Evolutionary conservation across 1,140 invertebrate species (phyloP).

Genomic region (Drosophila ogumai): DNA sequence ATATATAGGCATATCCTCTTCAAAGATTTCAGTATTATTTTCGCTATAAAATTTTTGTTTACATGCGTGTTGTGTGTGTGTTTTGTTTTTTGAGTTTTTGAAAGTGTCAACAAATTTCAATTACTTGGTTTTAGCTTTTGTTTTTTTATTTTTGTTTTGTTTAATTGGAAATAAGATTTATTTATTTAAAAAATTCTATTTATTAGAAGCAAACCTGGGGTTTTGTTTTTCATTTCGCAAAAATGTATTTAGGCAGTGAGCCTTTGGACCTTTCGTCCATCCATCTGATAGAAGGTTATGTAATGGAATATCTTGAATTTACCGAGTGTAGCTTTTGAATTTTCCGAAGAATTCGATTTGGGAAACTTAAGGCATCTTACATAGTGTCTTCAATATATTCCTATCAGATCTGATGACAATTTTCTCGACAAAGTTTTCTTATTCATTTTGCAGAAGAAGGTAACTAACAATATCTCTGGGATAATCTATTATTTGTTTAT

Average conservation of each 20-base stretch:
- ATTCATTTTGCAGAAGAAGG: conserved; percentile 31
- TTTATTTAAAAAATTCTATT: conserved; percentile 52
- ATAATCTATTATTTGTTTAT: conserved; percentile 42
- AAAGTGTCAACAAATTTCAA: conserved; percentile 52
- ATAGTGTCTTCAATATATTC: conserved; percentile 39
- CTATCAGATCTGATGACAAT: conserved; percentile 46
- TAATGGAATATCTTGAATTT: conserved; percentile 43
- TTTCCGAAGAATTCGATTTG: conserved; percentile 29
- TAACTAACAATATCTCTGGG: conserved; percentile 46
- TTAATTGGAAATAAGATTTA: conserved; percentile 49
- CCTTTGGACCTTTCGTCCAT: conserved; percentile 25
- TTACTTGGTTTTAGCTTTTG: conserved; percentile 36
- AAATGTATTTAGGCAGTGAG: conserved; percentile 23
- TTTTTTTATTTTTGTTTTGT: conserved; percentile 8
- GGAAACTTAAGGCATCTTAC: conserved; percentile 46
- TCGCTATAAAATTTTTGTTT: conserved; percentile 60
- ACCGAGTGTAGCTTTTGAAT: conserved; percentile 23
- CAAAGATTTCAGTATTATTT: conserved; percentile 50
- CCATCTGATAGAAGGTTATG: conserved; percentile 33
- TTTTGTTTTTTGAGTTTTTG: conserved; percentile 11
- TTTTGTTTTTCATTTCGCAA: conserved; percentile 20
- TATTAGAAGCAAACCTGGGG: conserved; percentile 42
- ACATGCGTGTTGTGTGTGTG: conserved; percentile 17
- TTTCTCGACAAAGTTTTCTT: conserved; percentile 17
- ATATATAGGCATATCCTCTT: conserved; percentile 41